These are phyloP conservation scores for Leucozona laternaria DNA, from an alignment of 2,888 invertebrate species.

Conservation along the genomic window DNA sequence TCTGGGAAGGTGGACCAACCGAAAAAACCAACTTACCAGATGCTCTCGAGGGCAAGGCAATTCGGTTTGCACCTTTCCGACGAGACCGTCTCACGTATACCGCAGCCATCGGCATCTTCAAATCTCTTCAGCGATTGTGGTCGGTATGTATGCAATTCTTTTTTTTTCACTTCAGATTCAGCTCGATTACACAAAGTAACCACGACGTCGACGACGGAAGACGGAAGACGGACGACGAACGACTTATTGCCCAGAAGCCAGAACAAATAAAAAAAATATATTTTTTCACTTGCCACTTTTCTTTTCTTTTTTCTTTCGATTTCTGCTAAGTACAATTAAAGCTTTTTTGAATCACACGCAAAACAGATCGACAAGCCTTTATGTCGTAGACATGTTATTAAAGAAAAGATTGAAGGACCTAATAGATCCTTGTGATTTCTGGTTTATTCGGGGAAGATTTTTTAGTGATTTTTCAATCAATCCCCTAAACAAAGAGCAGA, in stretches of 20 bases:
- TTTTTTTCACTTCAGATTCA: slow-evolving; percentile 77
- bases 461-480: slow-evolving; percentile 85
- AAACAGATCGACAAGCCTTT: slow-evolving; percentile 38
- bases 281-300: slow-evolving; percentile 66
- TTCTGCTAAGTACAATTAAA: slow-evolving; percentile 44
- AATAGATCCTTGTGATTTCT: slow-evolving; percentile 50
- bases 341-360: slow-evolving; percentile 48
- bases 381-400: slow-evolving; percentile 60
- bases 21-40: slow-evolving; percentile 79
- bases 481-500: slow-evolving; percentile 91
- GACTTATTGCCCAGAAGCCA: slow-evolving; percentile 79
- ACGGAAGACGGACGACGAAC: not conserved
- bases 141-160: slow-evolving; percentile 62
- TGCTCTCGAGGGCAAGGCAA: slow-evolving; percentile 83
- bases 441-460: slow-evolving; percentile 66
- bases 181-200: slow-evolving; percentile 77
- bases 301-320: slow-evolving; percentile 42
- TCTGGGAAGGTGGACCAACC: slow-evolving; percentile 20
- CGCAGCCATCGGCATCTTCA: slow-evolving; percentile 94
- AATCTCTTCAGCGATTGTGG: slow-evolving; percentile 67
- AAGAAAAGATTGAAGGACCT: slow-evolving; percentile 53
- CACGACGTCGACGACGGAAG: slow-evolving; percentile 3
- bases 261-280: slow-evolving; percentile 47
- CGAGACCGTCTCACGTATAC: slow-evolving; percentile 96
- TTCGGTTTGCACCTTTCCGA: slow-evolving; percentile 95